Evolutionary conservation across 2,113 vertebrate species (phyloP).

Genomic region (Microtus ochrogaster): DNA sequence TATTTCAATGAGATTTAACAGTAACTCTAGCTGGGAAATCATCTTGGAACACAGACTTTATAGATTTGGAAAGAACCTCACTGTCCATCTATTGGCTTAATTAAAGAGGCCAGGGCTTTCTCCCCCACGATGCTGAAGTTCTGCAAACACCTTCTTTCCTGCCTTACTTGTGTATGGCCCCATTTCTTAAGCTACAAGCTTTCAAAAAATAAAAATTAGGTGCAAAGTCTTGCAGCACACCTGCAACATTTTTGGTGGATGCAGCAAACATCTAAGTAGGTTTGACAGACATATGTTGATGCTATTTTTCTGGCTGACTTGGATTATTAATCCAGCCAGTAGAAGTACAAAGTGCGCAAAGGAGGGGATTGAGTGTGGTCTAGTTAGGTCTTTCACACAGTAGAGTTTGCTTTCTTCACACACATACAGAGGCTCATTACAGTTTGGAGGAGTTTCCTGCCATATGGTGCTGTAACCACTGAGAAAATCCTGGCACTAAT

Average conservation of each 20-base stretch:
- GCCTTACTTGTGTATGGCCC: constrained; percentile 17
- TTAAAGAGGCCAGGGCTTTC: neutral
- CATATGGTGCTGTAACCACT: neutral
- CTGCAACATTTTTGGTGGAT: neutral
- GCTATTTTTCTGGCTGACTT: constrained; percentile 29
- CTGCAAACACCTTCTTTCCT: neutral
- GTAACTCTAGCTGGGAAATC: constrained; percentile 60
- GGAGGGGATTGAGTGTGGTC: neutral
- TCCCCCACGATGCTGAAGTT: neutral
- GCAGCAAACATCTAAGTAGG: neutral
- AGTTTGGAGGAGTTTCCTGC: neutral
- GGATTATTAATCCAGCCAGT: neutral
- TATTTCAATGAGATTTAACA: constrained; percentile 71
- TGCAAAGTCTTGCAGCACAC: neutral
- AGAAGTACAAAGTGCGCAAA: neutral
- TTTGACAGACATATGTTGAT: neutral
- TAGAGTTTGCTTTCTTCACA: constrained; percentile 8
- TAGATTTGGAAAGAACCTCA: constrained; percentile 58
- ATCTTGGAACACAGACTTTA: constrained; percentile 60
- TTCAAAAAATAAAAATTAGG: neutral
- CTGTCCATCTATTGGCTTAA: neutral
- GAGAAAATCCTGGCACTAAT: neutral
- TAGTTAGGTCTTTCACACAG: neutral
- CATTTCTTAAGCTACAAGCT: constrained; percentile 16
- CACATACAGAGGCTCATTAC: neutral